Conservation (phyloP, 2,888 invertebrate species). For the Lypha dubia region DNA sequence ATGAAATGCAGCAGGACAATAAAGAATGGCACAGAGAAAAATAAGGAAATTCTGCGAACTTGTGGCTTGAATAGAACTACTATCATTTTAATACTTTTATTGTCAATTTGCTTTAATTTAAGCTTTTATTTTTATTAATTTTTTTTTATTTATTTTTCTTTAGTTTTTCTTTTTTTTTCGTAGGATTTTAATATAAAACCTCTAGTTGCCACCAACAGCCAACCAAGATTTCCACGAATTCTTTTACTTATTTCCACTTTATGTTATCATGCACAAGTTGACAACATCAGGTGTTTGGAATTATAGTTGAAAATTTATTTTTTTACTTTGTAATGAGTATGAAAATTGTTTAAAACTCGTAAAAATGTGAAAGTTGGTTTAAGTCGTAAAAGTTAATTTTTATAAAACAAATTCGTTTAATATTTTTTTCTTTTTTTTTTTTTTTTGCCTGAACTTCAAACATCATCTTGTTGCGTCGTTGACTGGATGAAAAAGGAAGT, state of each 20-base stretch:
- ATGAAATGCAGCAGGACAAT: background rate
- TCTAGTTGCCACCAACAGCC: conserved; percentile 2
- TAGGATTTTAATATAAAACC: conserved; percentile 38
- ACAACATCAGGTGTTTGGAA: conserved; percentile 64
- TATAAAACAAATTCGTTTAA: background rate
- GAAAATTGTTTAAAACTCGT: conserved; percentile 6
- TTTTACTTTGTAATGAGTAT: conserved; percentile 8
- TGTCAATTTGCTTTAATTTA: conserved; percentile 51
- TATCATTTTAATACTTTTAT: conserved; percentile 55
- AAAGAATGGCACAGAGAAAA: conserved; percentile 35
- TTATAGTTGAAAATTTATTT: conserved; percentile 54
- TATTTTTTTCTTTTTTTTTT: background rate
- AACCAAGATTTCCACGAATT: background rate
- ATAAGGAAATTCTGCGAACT: conserved; percentile 63
- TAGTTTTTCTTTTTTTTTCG: conserved; percentile 4
- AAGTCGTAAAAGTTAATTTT: conserved; percentile 1
- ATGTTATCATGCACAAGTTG: conserved; percentile 21
- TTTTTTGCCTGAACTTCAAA: background rate
- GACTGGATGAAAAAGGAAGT: background rate
- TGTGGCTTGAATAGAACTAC: conserved; percentile 45
- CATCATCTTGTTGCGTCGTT: background rate
- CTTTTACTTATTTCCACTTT: conserved; percentile 3
- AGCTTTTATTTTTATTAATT: conserved; percentile 10
- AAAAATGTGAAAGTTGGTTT: background rate
- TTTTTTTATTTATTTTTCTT: background rate